phyloP scores from a whole-genome alignment of 1,140 invertebrate species.

The Conus betulinus region DNA sequence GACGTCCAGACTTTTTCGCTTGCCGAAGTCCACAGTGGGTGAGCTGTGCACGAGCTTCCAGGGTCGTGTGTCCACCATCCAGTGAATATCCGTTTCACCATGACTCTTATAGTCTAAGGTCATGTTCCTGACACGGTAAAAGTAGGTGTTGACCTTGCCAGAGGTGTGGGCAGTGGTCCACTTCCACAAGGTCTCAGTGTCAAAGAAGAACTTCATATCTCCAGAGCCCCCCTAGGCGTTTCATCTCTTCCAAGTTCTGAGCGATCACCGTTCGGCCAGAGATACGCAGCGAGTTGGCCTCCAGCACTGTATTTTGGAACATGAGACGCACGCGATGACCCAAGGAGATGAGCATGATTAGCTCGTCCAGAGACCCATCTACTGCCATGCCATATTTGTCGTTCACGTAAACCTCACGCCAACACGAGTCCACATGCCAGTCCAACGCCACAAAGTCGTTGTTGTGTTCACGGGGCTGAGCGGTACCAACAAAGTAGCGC shows the following conservation, averaged over 20 bases:
- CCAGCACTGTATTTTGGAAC: conserved; percentile 33
- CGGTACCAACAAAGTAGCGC: conserved; percentile 32
- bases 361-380: conserved; percentile 35
- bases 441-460: conserved; percentile 46
- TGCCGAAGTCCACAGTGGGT: background rate
- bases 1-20: background rate
- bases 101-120: background rate
- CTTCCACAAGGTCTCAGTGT: conserved; percentile 33
- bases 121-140: conserved; percentile 1
- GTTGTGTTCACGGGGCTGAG: conserved; percentile 36
- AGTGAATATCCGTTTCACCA: conserved; percentile 7
- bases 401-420: conserved; percentile 39
- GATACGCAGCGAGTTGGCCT: conserved; percentile 42
- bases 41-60: conserved; percentile 40
- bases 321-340: conserved; percentile 36
- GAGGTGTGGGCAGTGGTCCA: conserved; percentile 42
- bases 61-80: conserved; percentile 45
- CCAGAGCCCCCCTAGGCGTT: conserved; percentile 20
- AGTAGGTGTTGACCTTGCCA: conserved; percentile 30
- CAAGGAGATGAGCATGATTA: conserved; percentile 36
- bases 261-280: conserved; percentile 32
- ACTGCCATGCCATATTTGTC: conserved; percentile 17
- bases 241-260: conserved; percentile 44
- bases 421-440: conserved; percentile 45
- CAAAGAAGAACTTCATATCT: conserved; percentile 37